Evolutionary conservation across 92 coral and sea anemone species (phyloP).

Genomic region (Epizoanthus rinbou): DNA sequence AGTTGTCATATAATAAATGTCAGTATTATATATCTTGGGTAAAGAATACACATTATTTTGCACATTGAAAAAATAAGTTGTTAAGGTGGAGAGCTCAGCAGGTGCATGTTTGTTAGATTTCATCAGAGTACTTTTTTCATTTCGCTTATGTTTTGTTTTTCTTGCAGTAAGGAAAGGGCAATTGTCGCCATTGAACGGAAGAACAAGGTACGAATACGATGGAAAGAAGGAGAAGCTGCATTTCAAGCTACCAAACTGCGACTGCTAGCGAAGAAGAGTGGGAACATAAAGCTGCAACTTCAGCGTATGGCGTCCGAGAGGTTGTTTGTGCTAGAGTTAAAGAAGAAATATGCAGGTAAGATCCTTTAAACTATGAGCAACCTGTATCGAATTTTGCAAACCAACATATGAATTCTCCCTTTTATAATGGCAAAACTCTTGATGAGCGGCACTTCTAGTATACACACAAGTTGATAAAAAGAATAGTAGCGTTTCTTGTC

Average conservation of each 20-base stretch:
- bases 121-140: neutral
- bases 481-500: too few species aligned
- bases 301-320: conserved; percentile 69
- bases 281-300: conserved; percentile 35
- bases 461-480: too few species aligned
- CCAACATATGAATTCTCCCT: neutral
- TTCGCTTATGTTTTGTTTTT: neutral
- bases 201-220: conserved; percentile 34
- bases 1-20: too few species aligned
- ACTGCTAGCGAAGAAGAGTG: conserved; percentile 43
- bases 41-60: too few species aligned
- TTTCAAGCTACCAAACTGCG: conserved; percentile 41
- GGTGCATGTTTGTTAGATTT: too few species aligned
- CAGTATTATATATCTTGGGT: too few species aligned
- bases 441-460: neutral
- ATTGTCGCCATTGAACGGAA: conserved; percentile 41
- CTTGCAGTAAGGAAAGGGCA: conserved; percentile 38
- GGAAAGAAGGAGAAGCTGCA: conserved; percentile 40
- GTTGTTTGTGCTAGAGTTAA: conserved; percentile 56
- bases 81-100: too few species aligned
- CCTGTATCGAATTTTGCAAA: neutral
- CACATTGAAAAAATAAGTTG: too few species aligned
- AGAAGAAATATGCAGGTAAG: conserved; percentile 64
- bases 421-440: neutral
- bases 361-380: neutral